Percentiles rank a stretch among this genome's conserved stretches.
These are phyloP conservation scores for Sesia bembeciformis DNA, from an alignment of 2,888 invertebrate genomes.

Conservation along the genomic window DNA sequence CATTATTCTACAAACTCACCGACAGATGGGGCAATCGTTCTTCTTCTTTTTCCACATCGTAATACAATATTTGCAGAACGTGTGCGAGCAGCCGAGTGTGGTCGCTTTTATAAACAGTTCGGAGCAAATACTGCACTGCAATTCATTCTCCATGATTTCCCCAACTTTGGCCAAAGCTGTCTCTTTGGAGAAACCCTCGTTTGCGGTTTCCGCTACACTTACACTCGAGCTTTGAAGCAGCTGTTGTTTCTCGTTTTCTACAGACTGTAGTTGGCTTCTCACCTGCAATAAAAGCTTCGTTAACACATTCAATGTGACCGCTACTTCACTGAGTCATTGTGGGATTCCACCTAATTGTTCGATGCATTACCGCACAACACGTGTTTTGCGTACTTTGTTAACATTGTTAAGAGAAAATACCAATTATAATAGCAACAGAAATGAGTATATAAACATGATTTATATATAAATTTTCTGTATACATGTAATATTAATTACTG, in stretches of 20 bases:
- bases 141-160: slow-evolving; percentile 78
- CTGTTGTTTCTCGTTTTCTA: slow-evolving; percentile 41
- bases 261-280: slow-evolving; percentile 34
- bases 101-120: slow-evolving; percentile 82
- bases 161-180: slow-evolving; percentile 50
- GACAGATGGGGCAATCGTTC: slow-evolving; percentile 82
- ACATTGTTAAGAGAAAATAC: no score
- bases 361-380: no score
- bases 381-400: no score
- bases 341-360: no score
- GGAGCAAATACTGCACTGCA: slow-evolving; percentile 84
- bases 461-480: no score
- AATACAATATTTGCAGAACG: slow-evolving; percentile 83
- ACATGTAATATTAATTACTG: neutral
- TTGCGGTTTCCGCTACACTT: slow-evolving; percentile 12
- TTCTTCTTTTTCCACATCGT: slow-evolving; percentile 80
- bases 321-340: no score
- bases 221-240: slow-evolving; percentile 31
- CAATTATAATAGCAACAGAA: no score
- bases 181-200: slow-evolving; percentile 30
- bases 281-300: slow-evolving; percentile 22
- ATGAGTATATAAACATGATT: no score
- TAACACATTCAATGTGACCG: no score
- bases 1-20: slow-evolving; percentile 22
- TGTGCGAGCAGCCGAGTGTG: slow-evolving; percentile 82